A percentile compares a stretch with the other conserved stretches of the same genome.
Conservation (phyloP, 1,140 invertebrate genomes). For the Nasonia giraulti region DNA sequence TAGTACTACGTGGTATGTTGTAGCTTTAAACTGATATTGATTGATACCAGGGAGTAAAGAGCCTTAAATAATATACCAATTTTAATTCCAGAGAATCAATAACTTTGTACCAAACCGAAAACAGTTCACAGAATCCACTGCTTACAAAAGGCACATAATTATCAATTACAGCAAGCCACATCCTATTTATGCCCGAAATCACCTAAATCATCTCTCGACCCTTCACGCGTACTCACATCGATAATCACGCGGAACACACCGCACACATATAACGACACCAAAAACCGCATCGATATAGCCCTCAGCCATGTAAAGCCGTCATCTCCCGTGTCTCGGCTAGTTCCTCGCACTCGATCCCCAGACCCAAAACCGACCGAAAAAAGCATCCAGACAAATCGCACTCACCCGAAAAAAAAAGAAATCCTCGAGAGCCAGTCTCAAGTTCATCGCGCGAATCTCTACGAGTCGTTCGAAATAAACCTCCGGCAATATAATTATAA, state of each 20-base stretch:
- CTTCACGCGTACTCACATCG: no score
- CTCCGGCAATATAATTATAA: conserved; percentile 42
- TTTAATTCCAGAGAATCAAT: no score
- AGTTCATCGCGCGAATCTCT: conserved; percentile 17
- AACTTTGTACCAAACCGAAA: no score
- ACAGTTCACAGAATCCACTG: no score
- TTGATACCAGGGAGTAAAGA: no score
- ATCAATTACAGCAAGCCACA: no score
- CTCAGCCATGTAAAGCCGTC: neutral
- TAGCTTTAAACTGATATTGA: no score
- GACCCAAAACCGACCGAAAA: neutral
- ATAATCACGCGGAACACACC: neutral
- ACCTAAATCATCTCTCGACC: no score
- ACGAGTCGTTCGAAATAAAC: conserved; percentile 28
- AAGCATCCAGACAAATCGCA: conserved; percentile 7
- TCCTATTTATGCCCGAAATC: no score
- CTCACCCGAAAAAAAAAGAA: neutral
- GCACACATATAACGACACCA: neutral
- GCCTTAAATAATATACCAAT: no score
- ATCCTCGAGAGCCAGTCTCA: neutral
- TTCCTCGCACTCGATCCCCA: neutral
- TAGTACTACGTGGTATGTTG: no score
- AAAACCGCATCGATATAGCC: neutral
- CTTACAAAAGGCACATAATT: no score
- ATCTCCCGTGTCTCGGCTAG: neutral